Conservation (phyloP, 2,797 vertebrate genomes). For the Micrastur ruficollis region DNA sequence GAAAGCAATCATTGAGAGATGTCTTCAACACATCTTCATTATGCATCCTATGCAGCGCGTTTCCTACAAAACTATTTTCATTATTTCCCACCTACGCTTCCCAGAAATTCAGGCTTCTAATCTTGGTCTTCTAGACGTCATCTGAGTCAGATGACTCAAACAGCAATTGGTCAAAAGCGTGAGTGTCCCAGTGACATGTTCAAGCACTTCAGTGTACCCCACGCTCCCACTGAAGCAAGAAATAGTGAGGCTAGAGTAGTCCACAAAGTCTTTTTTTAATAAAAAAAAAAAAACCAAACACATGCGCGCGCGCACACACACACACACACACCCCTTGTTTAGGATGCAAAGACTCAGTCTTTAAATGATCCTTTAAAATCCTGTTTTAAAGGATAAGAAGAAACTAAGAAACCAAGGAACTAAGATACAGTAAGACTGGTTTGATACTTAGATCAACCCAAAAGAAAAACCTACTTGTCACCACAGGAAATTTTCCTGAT, state of each 20-base stretch:
- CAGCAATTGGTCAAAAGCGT: background rate
- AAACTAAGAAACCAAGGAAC: background rate
- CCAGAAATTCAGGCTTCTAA: background rate
- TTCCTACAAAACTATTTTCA: background rate
- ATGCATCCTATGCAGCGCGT: background rate
- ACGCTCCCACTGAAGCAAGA: background rate
- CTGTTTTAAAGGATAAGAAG: background rate
- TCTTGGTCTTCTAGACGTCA: background rate
- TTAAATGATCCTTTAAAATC: background rate
- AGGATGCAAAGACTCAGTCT: background rate
- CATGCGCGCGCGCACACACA: rapidly evolving
- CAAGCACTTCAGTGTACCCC: background rate
- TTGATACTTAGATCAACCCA: background rate
- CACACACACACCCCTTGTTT: background rate
- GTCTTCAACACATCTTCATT: background rate
- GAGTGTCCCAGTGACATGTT: background rate
- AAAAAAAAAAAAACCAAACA: background rate
- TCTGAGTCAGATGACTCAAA: background rate
- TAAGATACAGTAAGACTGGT: background rate
- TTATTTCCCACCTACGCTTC: background rate
- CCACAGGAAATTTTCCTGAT: background rate
- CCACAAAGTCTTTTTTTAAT: background rate
- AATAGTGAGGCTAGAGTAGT: background rate
- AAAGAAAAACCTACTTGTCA: background rate
- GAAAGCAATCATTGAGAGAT: background rate